Conservation (phyloP, 2,113 vertebrate genomes). For the Pteronura brasiliensis region DNA sequence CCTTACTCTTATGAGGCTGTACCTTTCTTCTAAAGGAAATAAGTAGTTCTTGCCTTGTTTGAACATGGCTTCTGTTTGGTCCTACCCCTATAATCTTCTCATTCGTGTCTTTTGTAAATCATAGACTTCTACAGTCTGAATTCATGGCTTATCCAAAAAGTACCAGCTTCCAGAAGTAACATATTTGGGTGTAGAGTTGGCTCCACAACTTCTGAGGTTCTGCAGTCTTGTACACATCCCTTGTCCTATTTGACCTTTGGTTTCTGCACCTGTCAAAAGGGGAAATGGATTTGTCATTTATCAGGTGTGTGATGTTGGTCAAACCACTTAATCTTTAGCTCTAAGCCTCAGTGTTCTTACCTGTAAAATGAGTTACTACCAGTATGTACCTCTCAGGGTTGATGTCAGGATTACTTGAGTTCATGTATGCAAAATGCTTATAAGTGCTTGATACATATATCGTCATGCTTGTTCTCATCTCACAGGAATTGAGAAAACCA, state of each 20-base stretch:
- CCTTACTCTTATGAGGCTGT: neutral
- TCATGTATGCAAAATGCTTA: neutral
- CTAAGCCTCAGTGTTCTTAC: neutral
- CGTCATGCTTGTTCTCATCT: neutral
- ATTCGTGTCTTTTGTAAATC: neutral
- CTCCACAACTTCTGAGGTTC: neutral
- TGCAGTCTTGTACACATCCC: neutral
- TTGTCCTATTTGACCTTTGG: neutral
- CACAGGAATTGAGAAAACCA: neutral
- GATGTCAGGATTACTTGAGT: neutral
- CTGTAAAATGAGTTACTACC: neutral
- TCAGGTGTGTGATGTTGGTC: neutral
- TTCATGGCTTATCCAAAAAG: neutral
- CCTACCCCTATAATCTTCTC: constrained; percentile 38
- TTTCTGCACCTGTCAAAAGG: neutral
- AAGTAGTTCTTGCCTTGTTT: constrained; percentile 15
- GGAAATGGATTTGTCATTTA: neutral
- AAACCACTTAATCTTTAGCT: neutral
- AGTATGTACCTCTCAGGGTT: neutral
- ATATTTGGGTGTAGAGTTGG: neutral
- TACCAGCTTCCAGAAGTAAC: neutral
- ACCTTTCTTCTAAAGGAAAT: constrained; percentile 16
- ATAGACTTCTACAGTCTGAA: neutral
- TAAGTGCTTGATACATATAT: neutral
- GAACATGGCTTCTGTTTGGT: neutral